Evolutionary conservation across 2,113 vertebrate genomes (phyloP).

Genomic region (Fregata magnificens): DNA sequence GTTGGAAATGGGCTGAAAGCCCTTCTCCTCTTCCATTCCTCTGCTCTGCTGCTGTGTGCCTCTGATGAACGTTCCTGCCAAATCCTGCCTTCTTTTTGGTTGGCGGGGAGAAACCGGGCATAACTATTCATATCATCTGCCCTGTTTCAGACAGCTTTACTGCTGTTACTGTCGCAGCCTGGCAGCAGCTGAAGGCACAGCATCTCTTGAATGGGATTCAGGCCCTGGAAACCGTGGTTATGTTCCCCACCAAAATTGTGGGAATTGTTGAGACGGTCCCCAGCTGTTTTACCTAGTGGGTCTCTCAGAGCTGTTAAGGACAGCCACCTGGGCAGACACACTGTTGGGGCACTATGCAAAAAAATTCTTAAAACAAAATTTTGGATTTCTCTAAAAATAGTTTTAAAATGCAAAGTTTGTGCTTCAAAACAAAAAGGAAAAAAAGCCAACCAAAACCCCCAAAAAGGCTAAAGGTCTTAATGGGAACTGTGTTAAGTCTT

Average conservation of each 20-base stretch:
- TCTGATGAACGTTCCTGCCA: not conserved
- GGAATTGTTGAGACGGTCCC: not conserved
- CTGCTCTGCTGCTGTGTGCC: not conserved
- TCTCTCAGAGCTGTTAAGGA: not conserved
- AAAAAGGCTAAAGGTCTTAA: not conserved
- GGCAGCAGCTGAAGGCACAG: not conserved
- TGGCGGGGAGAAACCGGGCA: accelerated
- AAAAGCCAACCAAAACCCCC: not conserved
- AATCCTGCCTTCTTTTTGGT: not conserved
- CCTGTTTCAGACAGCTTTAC: not conserved
- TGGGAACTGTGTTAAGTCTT: not conserved
- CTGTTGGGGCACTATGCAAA: not conserved
- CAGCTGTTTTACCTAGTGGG: not conserved
- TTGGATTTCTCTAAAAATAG: not conserved
- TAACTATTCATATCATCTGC: not conserved
- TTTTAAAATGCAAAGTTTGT: not conserved
- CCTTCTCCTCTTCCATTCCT: not conserved
- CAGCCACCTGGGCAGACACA: not conserved
- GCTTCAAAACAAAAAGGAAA: not conserved
- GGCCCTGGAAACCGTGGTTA: not conserved
- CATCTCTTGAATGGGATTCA: not conserved
- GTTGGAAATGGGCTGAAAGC: not conserved
- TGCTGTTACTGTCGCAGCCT: not conserved
- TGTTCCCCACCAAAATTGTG: not conserved
- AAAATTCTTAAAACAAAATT: not conserved